A percentile compares a stretch with the other conserved stretches of the same genome.
phyloP scores from a whole-genome alignment of 2,113 vertebrate species.

The Nipponia nippon region DNA sequence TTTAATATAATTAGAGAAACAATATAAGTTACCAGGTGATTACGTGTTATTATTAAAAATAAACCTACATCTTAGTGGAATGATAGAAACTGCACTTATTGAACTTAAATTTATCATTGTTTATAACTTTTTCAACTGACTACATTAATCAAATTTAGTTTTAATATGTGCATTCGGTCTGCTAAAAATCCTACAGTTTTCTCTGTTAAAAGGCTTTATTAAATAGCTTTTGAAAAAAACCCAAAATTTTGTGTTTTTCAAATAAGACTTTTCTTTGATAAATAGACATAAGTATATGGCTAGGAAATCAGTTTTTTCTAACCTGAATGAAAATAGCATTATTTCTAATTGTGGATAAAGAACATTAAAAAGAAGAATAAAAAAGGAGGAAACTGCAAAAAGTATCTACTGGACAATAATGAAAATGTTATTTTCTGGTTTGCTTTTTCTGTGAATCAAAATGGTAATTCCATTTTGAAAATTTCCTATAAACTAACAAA shows the following conservation, averaged over 20 bases:
- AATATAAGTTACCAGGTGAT: neutral
- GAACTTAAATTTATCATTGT: neutral
- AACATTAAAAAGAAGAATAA: neutral
- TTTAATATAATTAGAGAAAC: neutral
- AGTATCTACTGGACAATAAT: neutral
- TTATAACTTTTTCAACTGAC: neutral
- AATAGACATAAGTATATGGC: neutral
- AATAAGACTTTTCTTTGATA: neutral
- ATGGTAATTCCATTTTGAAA: neutral
- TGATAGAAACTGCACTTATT: neutral
- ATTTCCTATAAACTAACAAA: neutral
- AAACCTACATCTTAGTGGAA: neutral
- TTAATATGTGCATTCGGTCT: neutral
- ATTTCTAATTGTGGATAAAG: neutral
- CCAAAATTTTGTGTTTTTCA: neutral
- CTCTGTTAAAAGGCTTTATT: neutral
- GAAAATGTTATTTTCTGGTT: neutral
- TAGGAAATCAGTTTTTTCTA: neutral
- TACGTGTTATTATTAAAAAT: neutral
- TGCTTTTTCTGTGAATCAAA: neutral
- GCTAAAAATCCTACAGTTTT: neutral
- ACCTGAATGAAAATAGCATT: neutral
- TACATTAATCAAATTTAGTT: neutral
- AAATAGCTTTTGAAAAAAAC: neutral
- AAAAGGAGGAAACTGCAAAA: neutral